Evolutionary conservation across 2,797 vertebrate genomes (phyloP), one percentile per base, ranked within the genome.

Genomic region (Naso thynnoides): DNA sequence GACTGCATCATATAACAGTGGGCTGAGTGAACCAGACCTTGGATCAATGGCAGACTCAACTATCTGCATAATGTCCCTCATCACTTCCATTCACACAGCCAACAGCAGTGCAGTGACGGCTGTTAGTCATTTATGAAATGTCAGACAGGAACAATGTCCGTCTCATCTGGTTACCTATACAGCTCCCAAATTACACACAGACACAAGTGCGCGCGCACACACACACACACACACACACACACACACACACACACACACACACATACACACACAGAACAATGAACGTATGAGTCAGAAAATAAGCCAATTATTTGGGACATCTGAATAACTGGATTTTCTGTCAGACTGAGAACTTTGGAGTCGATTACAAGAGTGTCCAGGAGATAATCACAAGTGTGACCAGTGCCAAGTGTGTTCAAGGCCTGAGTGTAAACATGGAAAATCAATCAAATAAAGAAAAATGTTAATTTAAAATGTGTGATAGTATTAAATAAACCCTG

Each of bases 41-140:
- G 0, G 57, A 44, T 82, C 65, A 72, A 24, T 42, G 59, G 50
- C 27, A 55, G 44, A 58, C 56, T 61, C 33, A 23, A 26, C 59
- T 54, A 57, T 86, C 67, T 71, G 71, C 62, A 84, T 68, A 71
- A 79, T 45, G 36, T 60, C 68, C 49, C 53, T 57, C 54, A 66
- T 76, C 77, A 68, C 47, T 52, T 58, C 64, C 68, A 76, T 76
- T 76, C 71, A 80, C 18, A 16, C 47, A 36, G 33, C 33, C 44
- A 70, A 49, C 54, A 62, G 50, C 53, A 57, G 27, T 62, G 75
- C 73, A 47, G 45, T 38, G 36, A 49, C 15, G 13, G n/a, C 66
- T 14, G 56, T 69, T 71, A 48, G 68, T 82, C 65, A 79, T 71
- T 18, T 18, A 55, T 27, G 56, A 39, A 60, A 79, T 68, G 53